phyloP scores from a whole-genome alignment of 2,888 invertebrate genomes.

The Panzeria rudis region DNA sequence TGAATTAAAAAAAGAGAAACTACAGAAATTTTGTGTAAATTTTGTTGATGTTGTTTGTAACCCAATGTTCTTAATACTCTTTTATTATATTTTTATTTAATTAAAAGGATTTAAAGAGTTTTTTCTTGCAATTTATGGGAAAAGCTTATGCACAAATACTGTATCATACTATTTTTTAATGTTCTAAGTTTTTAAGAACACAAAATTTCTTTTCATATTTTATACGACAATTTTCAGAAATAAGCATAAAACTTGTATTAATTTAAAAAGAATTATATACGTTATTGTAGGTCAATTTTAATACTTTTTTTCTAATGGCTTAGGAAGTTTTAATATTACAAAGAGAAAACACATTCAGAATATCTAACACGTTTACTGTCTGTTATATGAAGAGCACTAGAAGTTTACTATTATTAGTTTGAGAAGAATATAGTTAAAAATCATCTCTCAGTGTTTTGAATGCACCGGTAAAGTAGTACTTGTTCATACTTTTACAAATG shows the following conservation, averaged over 20 bases:
- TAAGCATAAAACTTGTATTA: background rate
- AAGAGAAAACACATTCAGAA: background rate
- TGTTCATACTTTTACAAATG: no score
- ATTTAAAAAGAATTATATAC: background rate
- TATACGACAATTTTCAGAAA: background rate
- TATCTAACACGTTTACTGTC: no score
- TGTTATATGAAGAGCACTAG: no score
- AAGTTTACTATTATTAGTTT: no score
- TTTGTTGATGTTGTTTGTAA: conserved; percentile 62
- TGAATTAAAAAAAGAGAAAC: conserved; percentile 38
- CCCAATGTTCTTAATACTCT: conserved; percentile 49
- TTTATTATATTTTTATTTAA: conserved; percentile 61
- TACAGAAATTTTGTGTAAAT: conserved; percentile 36
- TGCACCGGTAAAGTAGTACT: no score
- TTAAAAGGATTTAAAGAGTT: conserved; percentile 65
- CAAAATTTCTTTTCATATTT: background rate
- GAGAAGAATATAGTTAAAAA: no score
- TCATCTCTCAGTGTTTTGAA: no score
- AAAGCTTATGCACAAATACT: conserved; percentile 3
- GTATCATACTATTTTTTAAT: background rate
- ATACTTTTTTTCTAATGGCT: background rate
- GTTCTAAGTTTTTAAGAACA: conserved; percentile 6
- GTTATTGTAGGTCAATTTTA: background rate
- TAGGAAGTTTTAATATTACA: background rate
- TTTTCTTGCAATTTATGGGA: conserved; percentile 31